Conservation (phyloP, 2,113 vertebrate species). For the Murina feae region DNA sequence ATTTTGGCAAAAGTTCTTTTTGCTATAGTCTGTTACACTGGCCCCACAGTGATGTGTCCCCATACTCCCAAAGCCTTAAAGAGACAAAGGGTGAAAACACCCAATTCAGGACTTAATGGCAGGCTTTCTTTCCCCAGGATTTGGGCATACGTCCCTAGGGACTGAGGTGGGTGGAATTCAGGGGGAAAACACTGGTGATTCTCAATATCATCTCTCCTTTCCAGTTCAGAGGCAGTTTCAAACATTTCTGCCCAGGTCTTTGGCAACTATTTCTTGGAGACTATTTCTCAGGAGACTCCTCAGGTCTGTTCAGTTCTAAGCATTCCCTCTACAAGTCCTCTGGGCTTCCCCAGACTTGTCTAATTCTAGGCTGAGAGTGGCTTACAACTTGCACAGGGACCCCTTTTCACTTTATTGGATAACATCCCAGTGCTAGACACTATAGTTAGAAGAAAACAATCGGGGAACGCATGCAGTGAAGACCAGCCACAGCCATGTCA, state of each 20-base stretch:
- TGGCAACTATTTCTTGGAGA: neutral
- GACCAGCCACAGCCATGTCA: neutral
- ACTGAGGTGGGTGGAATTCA: neutral
- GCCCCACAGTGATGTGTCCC: no score
- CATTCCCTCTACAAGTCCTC: neutral
- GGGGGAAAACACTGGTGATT: neutral
- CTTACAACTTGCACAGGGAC: neutral
- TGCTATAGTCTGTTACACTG: neutral
- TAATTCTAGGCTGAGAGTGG: neutral
- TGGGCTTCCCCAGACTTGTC: neutral
- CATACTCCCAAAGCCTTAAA: neutral
- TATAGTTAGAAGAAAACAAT: neutral
- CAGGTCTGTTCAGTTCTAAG: neutral
- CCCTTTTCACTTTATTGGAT: neutral
- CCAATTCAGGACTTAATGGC: neutral
- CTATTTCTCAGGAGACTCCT: neutral
- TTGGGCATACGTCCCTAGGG: neutral
- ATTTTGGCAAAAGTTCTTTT: neutral
- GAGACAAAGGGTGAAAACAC: neutral
- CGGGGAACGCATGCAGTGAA: accelerated
- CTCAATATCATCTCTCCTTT: neutral
- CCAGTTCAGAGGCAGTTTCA: neutral
- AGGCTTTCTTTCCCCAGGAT: neutral
- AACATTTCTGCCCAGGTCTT: neutral
- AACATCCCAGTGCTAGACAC: neutral